These are phyloP conservation scores for Fregetta grallaria DNA, from an alignment of 2,113 vertebrate genomes.

Conservation along the genomic window DNA sequence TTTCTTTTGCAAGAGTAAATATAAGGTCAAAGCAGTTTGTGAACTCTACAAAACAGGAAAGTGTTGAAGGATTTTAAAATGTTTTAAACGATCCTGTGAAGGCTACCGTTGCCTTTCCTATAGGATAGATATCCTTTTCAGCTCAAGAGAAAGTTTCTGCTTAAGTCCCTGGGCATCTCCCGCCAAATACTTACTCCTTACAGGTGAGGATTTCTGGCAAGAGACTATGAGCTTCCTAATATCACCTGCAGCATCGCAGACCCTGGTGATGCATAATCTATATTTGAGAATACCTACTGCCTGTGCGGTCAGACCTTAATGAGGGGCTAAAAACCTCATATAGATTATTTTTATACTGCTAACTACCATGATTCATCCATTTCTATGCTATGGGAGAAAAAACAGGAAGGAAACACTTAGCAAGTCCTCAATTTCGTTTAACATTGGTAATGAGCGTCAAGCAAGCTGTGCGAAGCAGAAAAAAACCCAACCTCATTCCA, in stretches of 20 bases:
- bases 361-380: constrained; percentile 50
- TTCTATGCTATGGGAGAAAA: constrained; percentile 4
- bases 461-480: constrained; percentile 41
- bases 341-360: constrained; percentile 22
- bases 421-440: background rate
- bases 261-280: background rate
- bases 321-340: background rate
- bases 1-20: background rate
- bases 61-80: background rate
- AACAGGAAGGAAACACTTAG: constrained; percentile 54
- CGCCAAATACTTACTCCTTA: background rate
- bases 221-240: background rate
- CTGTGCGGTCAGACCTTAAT: background rate
- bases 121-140: background rate
- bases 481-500: constrained; percentile 19
- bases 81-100: background rate
- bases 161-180: background rate
- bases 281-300: background rate
- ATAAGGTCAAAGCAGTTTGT: background rate
- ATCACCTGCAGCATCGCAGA: background rate
- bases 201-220: background rate
- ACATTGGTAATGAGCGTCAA: constrained; percentile 11
- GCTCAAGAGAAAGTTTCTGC: background rate
- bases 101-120: background rate
- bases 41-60: background rate